A percentile compares a stretch with the other conserved stretches of the same genome.
These are phyloP conservation scores for Molossus molossus DNA, from an alignment of 2,797 vertebrate genomes.

Conservation along the genomic window DNA sequence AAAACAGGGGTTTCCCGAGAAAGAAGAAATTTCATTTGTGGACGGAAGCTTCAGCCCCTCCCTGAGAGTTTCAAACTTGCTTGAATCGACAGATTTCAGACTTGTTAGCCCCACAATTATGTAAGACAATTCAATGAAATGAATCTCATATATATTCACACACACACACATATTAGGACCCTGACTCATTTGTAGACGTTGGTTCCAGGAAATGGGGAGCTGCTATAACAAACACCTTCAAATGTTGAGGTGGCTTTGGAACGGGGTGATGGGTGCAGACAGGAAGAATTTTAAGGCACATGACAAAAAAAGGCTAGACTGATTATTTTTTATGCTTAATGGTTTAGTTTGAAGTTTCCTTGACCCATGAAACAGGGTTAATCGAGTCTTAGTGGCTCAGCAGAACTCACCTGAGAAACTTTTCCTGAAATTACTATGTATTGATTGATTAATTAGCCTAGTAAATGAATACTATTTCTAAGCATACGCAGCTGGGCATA, in stretches of 20 bases:
- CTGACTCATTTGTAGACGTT: not conserved
- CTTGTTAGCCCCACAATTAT: not conserved
- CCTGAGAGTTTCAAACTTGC: not conserved
- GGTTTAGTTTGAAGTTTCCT: not conserved
- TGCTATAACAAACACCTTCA: not conserved
- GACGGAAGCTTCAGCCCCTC: not conserved
- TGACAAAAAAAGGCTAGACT: not conserved
- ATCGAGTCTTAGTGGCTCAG: not conserved
- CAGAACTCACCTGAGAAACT: not conserved
- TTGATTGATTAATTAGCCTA: slow-evolving; percentile 8
- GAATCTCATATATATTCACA: not conserved
- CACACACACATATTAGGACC: not conserved
- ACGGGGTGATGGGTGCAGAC: not conserved
- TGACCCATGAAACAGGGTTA: slow-evolving; percentile 20
- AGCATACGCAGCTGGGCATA: not conserved
- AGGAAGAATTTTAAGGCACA: not conserved
- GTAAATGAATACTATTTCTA: slow-evolving; percentile 24
- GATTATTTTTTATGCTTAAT: not conserved
- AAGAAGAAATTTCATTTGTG: not conserved
- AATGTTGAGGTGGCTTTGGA: not conserved
- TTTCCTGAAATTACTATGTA: not conserved
- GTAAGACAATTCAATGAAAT: not conserved
- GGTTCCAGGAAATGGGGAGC: not conserved
- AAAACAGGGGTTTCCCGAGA: not conserved
- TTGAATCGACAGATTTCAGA: not conserved